Evolutionary conservation across 2,797 vertebrate genomes (phyloP).

Genomic region (Phoxinus dragarum): DNA sequence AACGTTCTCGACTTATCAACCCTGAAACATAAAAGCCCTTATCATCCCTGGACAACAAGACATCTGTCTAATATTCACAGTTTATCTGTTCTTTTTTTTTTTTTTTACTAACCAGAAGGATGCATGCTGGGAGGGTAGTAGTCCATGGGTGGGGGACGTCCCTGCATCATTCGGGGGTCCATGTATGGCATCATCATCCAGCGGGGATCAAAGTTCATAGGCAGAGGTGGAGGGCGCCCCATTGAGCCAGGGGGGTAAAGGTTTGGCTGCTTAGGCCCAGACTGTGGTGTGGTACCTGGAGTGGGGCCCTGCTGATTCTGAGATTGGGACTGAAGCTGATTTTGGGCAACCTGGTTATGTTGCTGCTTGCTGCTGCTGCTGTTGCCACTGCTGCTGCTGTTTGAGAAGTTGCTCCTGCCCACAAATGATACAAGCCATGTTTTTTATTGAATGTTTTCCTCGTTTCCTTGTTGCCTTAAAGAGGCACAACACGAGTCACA

Average conservation of each 20-base stretch:
- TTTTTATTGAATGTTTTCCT: background rate
- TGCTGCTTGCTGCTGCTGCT: constrained; percentile 74
- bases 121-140: constrained; percentile 89
- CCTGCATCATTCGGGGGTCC: constrained; percentile 92
- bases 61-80: background rate
- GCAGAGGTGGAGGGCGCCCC: constrained; percentile 86
- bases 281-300: constrained; percentile 74
- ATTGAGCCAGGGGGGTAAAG: constrained; percentile 85
- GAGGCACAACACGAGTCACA: no score
- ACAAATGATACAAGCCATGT: constrained; percentile 6
- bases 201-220: constrained; percentile 92
- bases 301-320: constrained; percentile 78
- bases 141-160: constrained; percentile 88
- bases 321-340: constrained; percentile 76
- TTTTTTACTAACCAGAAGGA: constrained; percentile 80
- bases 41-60: background rate
- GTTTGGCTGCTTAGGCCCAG: constrained; percentile 79
- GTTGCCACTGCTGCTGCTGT: constrained; percentile 73
- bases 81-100: background rate
- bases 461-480: no score
- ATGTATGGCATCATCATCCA: constrained; percentile 96
- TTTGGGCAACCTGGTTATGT: constrained; percentile 80
- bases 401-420: constrained; percentile 83
- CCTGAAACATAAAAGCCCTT: constrained; percentile 71
- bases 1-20: constrained; percentile 88